Conservation (phyloP, 2,797 vertebrate genomes). For the Coregonus sp. region DNA sequence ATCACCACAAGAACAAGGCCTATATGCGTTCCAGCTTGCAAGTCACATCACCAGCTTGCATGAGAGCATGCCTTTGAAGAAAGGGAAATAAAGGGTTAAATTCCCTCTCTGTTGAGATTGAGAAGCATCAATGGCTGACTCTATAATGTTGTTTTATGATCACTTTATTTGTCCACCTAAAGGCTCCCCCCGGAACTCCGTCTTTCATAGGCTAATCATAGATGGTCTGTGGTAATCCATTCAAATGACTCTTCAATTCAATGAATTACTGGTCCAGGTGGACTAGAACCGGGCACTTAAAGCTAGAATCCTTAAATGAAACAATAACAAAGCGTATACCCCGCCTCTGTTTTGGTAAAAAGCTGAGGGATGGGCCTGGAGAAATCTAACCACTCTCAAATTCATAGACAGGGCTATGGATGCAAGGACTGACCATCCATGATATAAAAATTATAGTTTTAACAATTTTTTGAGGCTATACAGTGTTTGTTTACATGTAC, state of each 20-base stretch:
- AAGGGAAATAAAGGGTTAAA: conserved; percentile 41
- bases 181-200: conserved; percentile 63
- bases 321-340: no score
- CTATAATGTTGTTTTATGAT: conserved; percentile 60
- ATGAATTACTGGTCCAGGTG: conserved; percentile 68
- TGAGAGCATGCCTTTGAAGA: conserved; percentile 6
- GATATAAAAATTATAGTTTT: no score
- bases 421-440: no score
- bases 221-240: conserved; percentile 71
- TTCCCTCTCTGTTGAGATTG: conserved; percentile 33
- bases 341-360: no score
- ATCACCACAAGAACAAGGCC: conserved; percentile 9
- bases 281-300: conserved; percentile 41
- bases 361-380: no score
- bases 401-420: no score
- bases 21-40: conserved; percentile 1
- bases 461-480: no score
- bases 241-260: conserved; percentile 72
- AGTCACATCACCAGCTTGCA: conserved; percentile 17
- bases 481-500: no score
- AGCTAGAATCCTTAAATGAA: no score
- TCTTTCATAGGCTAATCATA: conserved; percentile 66
- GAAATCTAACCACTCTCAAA: no score
- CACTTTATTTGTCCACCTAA: conserved; percentile 61
- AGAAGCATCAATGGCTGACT: conserved; percentile 20